Base-by-base conservation (phyloP, 2,888 invertebrate species). In the Clepsis dumicolana region DNA sequence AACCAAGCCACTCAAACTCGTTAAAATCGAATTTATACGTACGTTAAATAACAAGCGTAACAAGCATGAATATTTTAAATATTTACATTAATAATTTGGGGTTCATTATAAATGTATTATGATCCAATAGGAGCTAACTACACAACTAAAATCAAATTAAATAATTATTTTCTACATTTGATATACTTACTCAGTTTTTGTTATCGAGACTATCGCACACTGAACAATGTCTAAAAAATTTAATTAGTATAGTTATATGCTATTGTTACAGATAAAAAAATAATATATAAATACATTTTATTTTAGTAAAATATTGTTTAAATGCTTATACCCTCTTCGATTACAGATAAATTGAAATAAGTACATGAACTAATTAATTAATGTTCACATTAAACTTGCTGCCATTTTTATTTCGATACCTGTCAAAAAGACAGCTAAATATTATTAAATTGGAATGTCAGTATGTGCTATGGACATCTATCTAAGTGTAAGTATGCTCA, bases 121-220 rank as follows among this genome's bases (percentile, higher is more conserved):
- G 7, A 32, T 32, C 32, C 1, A 32, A 10, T 10, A 32, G 32
- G n/a, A n/a, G n/a, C n/a, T n/a, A 32, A 32, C 32, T 32, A 8
- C 14, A 32, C 5, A 21, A 18, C 0, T 41, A 21, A 54, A 29
- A 1, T 10, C 24, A 0, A 48, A 18, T 48, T 48, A 24, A 24
- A 50, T 12, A 16, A 14, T 16, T 7, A 5, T 41, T 41, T 18
- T 16, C 41, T 41, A 16, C 12, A 21, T 48, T 35, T 48, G 10
- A 44, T 18, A 44, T 16, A 54, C 4, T 16, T 27, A 54, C 53
- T 29, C 53, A 18, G 24, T 38, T n/a, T 38, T 52, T 25, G 1
- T 12, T 21, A 50, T 50, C 24, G 32, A 61, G 50, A 62, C 61
- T 24, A 27, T 59, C 41, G 57, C 48, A 61, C 16, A 38, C n/a